These are phyloP conservation scores for Drosophila albomicans DNA, from an alignment of 1,140 invertebrate genomes.

Conservation along the genomic window DNA sequence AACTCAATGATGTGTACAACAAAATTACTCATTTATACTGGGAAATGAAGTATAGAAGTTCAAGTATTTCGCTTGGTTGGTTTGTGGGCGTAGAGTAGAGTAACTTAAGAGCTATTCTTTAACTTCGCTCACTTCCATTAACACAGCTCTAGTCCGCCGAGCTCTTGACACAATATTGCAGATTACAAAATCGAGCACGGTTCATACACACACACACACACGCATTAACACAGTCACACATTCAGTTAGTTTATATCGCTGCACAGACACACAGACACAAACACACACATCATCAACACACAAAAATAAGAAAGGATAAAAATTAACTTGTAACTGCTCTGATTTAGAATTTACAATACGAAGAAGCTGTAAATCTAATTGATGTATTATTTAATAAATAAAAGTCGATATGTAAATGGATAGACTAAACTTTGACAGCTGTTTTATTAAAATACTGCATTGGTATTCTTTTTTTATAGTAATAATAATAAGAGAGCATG, in stretches of 20 bases:
- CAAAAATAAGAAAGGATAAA: neutral
- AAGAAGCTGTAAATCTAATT: conserved; percentile 37
- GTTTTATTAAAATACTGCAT: neutral
- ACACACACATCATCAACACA: conserved; percentile 5
- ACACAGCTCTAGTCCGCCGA: conserved; percentile 33
- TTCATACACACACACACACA: conserved; percentile 6
- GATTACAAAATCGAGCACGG: conserved; percentile 1
- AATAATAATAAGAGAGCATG: no score
- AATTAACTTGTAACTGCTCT: conserved; percentile 15
- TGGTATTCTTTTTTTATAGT: neutral
- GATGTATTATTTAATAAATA: conserved; percentile 46
- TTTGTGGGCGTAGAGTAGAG: neutral
- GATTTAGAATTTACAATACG: conserved; percentile 23
- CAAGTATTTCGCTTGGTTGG: neutral
- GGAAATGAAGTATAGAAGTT: neutral
- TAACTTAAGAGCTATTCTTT: neutral
- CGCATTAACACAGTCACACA: neutral
- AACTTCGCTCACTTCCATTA: conserved; percentile 8
- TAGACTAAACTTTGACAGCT: neutral
- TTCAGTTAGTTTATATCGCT: neutral
- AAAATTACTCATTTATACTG: neutral
- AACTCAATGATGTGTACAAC: neutral
- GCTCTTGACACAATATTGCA: conserved; percentile 18
- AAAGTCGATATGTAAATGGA: conserved; percentile 28
- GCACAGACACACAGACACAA: neutral